Evolutionary conservation across 2,797 vertebrate genomes (phyloP), one percentile per base, ranked within the genome.

Genomic region (Gila robusta): DNA sequence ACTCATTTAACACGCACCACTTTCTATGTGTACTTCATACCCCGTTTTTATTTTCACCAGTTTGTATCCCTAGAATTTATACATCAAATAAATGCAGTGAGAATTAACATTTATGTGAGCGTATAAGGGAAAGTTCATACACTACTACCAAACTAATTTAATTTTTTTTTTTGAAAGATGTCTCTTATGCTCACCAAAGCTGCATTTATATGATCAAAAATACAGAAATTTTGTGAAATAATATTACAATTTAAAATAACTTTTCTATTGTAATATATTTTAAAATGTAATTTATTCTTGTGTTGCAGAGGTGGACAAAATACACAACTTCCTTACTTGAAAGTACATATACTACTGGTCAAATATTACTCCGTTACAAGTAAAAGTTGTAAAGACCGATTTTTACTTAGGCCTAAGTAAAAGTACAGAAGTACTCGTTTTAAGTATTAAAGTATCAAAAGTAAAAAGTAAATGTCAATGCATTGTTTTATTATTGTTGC

Each of bases 1-100:
- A 32, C 74, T 80, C 28, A 62, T 76, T 79, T 83, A 84, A 49
- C 52, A 73, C 86, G 64, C 79, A 47, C 12, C 37, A 69, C 84
- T 72, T 79, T 82, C 44, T 17, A 26, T 67, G 80, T 56, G 49
- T 21, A 37, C n/a, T 79, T 41, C 76, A 78, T 41, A 41, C 23
- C 54, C 8, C 0, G 1, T 28, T 64, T 44, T 64, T 44, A 41
- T 10, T 32, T 80, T 49, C 41, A 80, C 41, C 3, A 32, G 28
- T 67, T 19, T 28, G 14, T 41, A 41, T 6, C 4, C 2, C 23
- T 26, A 62, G 14, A 39, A 41, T 64, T 41, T 39, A 32, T 32
- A 54, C 19, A 35, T 37, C 23, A 37, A 76, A 28, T 64, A 64
- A 56, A 37, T 56, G 74, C 1, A 1, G 14, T 8, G 49, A 77